These are phyloP conservation scores for Leucophenga maculata DNA, from an alignment of 2,888 invertebrate genomes.

Conservation along the genomic window DNA sequence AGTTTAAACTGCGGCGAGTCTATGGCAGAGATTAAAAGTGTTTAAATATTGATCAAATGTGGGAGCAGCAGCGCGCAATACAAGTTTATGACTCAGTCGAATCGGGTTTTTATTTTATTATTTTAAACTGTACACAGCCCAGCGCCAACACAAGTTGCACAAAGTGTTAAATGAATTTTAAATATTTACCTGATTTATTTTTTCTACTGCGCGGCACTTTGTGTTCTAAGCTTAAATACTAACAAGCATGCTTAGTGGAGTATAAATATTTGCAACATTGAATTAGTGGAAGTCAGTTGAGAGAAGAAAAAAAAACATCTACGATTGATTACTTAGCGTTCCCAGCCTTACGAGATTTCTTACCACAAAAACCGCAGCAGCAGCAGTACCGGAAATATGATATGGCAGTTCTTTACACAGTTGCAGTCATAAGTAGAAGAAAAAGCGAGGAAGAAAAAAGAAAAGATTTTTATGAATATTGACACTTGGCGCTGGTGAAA, in stretches of 20 bases:
- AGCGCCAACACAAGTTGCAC: slow-evolving; percentile 26
- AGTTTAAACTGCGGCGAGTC: slow-evolving; percentile 13
- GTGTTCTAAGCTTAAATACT: slow-evolving; percentile 39
- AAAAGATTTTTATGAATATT: slow-evolving; percentile 8
- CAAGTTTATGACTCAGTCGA: slow-evolving; percentile 57
- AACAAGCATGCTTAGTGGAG: slow-evolving; percentile 43
- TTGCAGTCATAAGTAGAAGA: slow-evolving; percentile 15
- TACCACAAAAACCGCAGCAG: slow-evolving; percentile 59
- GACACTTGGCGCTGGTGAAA: slow-evolving; percentile 18
- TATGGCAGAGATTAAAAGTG: slow-evolving; percentile 49
- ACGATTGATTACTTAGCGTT: neutral
- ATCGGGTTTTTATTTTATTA: neutral
- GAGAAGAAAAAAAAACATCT: no score
- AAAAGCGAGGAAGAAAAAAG: neutral
- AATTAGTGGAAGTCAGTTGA: no score
- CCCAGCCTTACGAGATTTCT: slow-evolving; percentile 20
- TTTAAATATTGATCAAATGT: slow-evolving; percentile 62
- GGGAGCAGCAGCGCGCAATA: slow-evolving; percentile 58
- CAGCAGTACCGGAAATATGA: slow-evolving; percentile 62
- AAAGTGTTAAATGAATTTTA: slow-evolving; percentile 58
- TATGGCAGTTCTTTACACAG: slow-evolving; percentile 40
- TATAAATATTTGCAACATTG: slow-evolving; percentile 49
- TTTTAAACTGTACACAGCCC: neutral
- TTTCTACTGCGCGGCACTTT: slow-evolving; percentile 28
- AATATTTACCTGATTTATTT: slow-evolving; percentile 61